These are phyloP conservation scores for Leucophenga montana DNA, from an alignment of 2,888 invertebrate genomes.

Conservation along the genomic window DNA sequence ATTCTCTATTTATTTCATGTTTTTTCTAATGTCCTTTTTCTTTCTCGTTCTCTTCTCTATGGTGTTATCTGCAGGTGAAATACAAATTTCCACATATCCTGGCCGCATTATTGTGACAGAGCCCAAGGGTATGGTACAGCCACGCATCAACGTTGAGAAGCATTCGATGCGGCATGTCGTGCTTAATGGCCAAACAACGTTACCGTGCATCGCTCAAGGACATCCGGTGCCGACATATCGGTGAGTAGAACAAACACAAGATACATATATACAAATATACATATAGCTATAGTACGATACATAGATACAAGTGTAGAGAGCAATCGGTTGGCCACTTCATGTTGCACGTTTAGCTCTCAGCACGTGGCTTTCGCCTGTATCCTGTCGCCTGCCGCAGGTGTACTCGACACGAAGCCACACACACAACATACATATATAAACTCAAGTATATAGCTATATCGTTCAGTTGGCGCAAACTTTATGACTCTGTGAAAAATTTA, in stretches of 20 bases:
- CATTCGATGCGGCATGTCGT: slow-evolving; percentile 80
- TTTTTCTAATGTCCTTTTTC: slow-evolving; percentile 18
- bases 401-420: slow-evolving; percentile 19
- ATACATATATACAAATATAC: slow-evolving; percentile 6
- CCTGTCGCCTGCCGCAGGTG: no score
- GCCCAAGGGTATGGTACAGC: slow-evolving; percentile 84
- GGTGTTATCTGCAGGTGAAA: slow-evolving; percentile 72
- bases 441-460: slow-evolving; percentile 23
- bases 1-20: slow-evolving; percentile 40
- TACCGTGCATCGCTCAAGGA: slow-evolving; percentile 87
- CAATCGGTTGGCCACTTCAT: no score
- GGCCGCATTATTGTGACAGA: slow-evolving; percentile 80
- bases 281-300: slow-evolving; percentile 2
- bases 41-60: slow-evolving; percentile 16
- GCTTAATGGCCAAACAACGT: slow-evolving; percentile 82
- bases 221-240: slow-evolving; percentile 87
- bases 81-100: slow-evolving; percentile 81
- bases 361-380: slow-evolving; percentile 38
- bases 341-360: slow-evolving; percentile 27
- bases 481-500: slow-evolving; percentile 65
- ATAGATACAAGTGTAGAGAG: slow-evolving; percentile 26
- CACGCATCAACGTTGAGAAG: slow-evolving; percentile 82
- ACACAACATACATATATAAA: slow-evolving; percentile 11
- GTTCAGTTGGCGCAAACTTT: slow-evolving; percentile 49
- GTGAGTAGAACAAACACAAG: slow-evolving; percentile 72